phyloP scores from a whole-genome alignment of 2,888 invertebrate species.

The Chorisops tibialis region DNA sequence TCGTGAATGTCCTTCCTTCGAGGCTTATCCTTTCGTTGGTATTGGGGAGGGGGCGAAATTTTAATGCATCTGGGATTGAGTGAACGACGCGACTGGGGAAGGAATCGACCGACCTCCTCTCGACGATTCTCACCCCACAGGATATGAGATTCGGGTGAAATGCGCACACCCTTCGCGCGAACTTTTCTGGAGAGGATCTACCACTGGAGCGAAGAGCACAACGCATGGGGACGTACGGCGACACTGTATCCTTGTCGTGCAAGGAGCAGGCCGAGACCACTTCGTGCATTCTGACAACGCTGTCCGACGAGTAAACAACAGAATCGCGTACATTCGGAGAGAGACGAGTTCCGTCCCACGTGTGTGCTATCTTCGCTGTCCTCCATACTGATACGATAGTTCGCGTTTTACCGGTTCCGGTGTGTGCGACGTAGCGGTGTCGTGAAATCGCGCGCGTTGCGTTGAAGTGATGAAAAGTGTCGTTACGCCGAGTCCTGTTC shows the following conservation, averaged over 20 bases:
- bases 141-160: background rate
- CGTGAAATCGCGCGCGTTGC: background rate
- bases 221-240: background rate
- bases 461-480: background rate
- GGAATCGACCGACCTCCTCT: slow-evolving; percentile 2
- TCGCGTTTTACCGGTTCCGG: slow-evolving; percentile 17
- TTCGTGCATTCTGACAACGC: slow-evolving; percentile 32
- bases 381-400: slow-evolving; percentile 7
- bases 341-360: slow-evolving; percentile 22
- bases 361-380: slow-evolving; percentile 17
- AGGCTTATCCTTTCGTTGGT: background rate
- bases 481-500: background rate
- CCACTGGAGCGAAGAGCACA: background rate
- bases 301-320: slow-evolving; percentile 30
- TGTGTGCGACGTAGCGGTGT: background rate
- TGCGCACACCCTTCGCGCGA: background rate
- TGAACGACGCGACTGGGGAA: slow-evolving; percentile 12
- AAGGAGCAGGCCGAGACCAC: slow-evolving; percentile 13
- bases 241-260: background rate
- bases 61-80: slow-evolving; percentile 1
- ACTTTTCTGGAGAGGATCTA: slow-evolving; percentile 2
- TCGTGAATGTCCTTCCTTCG: slow-evolving; percentile 1
- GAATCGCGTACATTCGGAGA: slow-evolving; percentile 19
- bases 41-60: slow-evolving; percentile 12
- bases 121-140: slow-evolving; percentile 9